Conservation (phyloP, 2,888 invertebrate species). For the Podotricha telesiphe region DNA sequence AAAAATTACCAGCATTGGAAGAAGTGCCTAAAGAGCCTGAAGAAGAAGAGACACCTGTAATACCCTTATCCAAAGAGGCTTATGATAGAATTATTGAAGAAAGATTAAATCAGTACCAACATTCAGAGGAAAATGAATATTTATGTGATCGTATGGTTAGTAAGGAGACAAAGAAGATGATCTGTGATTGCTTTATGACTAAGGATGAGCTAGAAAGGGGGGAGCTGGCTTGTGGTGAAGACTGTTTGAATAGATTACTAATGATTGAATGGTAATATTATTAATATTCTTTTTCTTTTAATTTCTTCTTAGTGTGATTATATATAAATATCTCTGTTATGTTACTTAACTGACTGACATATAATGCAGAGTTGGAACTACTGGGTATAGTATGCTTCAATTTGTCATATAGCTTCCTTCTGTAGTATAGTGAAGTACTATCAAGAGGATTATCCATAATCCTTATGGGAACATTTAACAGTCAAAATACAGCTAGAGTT, state of each 20-base stretch:
- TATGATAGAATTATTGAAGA: slow-evolving; percentile 80
- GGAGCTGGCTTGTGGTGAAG: slow-evolving; percentile 95
- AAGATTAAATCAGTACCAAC: slow-evolving; percentile 89
- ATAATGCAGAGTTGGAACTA: neutral
- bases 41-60: slow-evolving; percentile 51
- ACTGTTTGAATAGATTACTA: slow-evolving; percentile 97
- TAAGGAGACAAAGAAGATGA: slow-evolving; percentile 96
- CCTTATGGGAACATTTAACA: no score
- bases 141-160: slow-evolving; percentile 92
- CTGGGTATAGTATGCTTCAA: no score
- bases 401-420: no score
- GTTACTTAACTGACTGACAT: neutral
- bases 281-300: slow-evolving; percentile 1
- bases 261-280: slow-evolving; percentile 96
- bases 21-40: slow-evolving; percentile 52
- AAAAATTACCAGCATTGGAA: slow-evolving; percentile 60
- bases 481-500: no score
- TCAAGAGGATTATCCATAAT: no score
- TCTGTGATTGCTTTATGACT: slow-evolving; percentile 96
- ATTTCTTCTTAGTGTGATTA: neutral
- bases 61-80: slow-evolving; percentile 67
- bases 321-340: neutral
- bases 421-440: no score
- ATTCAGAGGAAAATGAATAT: slow-evolving; percentile 93
- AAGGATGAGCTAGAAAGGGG: slow-evolving; percentile 93